These are phyloP conservation scores for Tyria jacobaeae DNA, from an alignment of 2,888 invertebrate genomes.

Conservation along the genomic window DNA sequence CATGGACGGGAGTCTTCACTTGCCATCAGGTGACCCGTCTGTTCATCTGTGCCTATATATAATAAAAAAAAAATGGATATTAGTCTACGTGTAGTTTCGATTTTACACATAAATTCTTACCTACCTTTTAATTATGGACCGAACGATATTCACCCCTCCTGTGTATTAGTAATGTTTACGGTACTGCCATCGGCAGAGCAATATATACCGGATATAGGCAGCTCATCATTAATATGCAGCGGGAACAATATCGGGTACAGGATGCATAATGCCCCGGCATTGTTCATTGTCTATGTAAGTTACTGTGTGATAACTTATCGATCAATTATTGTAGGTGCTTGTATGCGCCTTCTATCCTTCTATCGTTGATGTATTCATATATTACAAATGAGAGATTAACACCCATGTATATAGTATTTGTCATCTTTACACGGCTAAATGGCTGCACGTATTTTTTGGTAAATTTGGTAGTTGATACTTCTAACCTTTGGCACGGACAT, in stretches of 20 bases:
- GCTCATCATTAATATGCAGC: neutral
- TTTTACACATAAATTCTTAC: neutral
- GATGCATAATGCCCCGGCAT: neutral
- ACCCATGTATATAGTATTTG: too few species aligned
- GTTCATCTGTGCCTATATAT: too few species aligned
- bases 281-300: neutral
- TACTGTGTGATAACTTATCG: neutral
- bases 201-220: neutral
- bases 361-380: too few species aligned
- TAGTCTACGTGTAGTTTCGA: neutral
- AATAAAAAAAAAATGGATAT: too few species aligned
- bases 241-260: neutral
- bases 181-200: neutral
- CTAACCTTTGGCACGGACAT: too few species aligned
- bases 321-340: neutral
- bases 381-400: too few species aligned
- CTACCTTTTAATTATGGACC: neutral
- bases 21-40: too few species aligned
- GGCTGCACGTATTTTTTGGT: too few species aligned
- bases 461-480: too few species aligned
- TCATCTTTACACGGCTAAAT: too few species aligned
- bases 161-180: neutral
- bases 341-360: neutral
- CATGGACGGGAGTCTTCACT: too few species aligned
- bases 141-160: neutral